Base-by-base conservation (phyloP, 2,797 vertebrate genomes). In the Cyprinella venusta region DNA sequence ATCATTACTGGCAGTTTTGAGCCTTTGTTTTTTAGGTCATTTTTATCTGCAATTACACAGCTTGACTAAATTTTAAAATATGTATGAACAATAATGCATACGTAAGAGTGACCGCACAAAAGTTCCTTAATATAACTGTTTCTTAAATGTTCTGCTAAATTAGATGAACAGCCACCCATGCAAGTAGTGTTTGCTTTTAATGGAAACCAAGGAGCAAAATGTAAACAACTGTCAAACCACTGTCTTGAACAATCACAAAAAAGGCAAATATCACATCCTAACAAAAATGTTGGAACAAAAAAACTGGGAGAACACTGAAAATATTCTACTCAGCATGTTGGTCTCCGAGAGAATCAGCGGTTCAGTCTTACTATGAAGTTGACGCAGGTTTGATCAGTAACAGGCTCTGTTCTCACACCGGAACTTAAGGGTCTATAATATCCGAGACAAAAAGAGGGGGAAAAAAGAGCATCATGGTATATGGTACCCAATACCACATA, bases 281-380 rank as follows among this genome's bases (percentile, higher is more conserved):
- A 81, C 59, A 68, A 68, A 82, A 59, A 76, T 9, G 8, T 33
- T 30, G 50, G 5, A 63, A 45, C 26, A 30, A 30, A 30, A 30
- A 45, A 82, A 52, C 79, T 48, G 24, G 5, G 13, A 48, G 50
- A 80, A 64, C 56, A 81, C 16, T 18, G 61, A 16, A 45, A 16
- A 48, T 24, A 48, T 71, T 70, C 15, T 4, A 40, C 54, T 80
- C 2, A 24, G 12, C 40, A 48, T 40, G 26, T 8, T 33, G n/a
- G 56, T 54, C n/a, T 63, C 38, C 6, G 16, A 48, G 38, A n/a
- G 13, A 5, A 45, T 83, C 18, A 83, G n/a, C 21, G 54, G 76
- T 83, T 64, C 42, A 78, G 75, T 64, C 81, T 77, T 40, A 83
- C 81, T 70, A 83, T 77, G 40, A 83, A 83, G 54, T n/a, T 78